These are phyloP conservation scores for Nineta flava DNA, from an alignment of 2,888 invertebrate genomes.

Conservation along the genomic window DNA sequence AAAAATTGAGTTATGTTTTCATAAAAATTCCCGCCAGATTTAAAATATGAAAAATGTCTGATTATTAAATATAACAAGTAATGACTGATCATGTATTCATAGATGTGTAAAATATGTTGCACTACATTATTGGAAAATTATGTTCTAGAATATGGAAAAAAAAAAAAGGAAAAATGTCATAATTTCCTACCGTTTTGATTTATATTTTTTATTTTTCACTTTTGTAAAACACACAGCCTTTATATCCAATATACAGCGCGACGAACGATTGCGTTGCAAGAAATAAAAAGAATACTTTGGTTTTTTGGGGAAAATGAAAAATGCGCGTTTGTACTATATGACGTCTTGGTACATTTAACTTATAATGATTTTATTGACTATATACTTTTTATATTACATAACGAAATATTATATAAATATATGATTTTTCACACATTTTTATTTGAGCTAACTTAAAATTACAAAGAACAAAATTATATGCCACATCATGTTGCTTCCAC, in stretches of 20 bases:
- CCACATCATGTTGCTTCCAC: slow-evolving; percentile 34
- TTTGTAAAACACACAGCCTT: slow-evolving; percentile 18
- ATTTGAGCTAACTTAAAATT: slow-evolving; percentile 27
- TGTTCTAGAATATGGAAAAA: too few relatives aligned
- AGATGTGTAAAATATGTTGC: too few relatives aligned
- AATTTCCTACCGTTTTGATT: neutral
- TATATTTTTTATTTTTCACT: neutral
- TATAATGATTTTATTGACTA: slow-evolving; percentile 23
- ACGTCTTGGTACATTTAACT: slow-evolving; percentile 24
- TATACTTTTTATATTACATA: slow-evolving; percentile 27
- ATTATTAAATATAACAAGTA: too few relatives aligned
- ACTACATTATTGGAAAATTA: too few relatives aligned
- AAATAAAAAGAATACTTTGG: slow-evolving; percentile 19
- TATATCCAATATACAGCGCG: slow-evolving; percentile 9
- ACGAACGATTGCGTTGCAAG: slow-evolving; percentile 9
- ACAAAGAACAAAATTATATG: slow-evolving; percentile 30
- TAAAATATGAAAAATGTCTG: neutral
- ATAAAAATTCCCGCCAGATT: slow-evolving; percentile 6
- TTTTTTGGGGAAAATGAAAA: slow-evolving; percentile 24
- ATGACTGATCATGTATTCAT: too few relatives aligned
- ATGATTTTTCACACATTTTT: slow-evolving; percentile 20
- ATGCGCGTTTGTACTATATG: slow-evolving; percentile 27
- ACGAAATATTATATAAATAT: slow-evolving; percentile 26
- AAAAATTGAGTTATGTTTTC: slow-evolving; percentile 1
- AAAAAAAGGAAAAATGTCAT: too few relatives aligned